These are phyloP conservation scores for Triplophysa siluroides DNA, from an alignment of 2,113 vertebrate genomes.

Conservation along the genomic window DNA sequence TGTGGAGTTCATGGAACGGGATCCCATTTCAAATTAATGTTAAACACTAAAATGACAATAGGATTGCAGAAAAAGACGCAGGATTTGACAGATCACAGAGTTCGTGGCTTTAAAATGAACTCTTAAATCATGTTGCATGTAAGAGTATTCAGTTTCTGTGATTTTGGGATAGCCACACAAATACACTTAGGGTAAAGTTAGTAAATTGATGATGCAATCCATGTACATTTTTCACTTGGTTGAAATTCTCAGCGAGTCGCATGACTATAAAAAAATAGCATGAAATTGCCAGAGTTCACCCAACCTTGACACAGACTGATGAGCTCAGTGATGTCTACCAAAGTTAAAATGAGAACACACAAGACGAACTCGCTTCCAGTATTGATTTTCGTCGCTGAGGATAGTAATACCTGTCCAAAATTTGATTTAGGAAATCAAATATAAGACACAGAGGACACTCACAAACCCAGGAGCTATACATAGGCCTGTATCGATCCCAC, in stretches of 20 bases:
- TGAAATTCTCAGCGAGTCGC: background rate
- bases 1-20: background rate
- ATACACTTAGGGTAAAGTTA: too few relatives aligned
- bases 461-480: conserved; percentile 1
- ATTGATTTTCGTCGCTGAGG: conserved; percentile 11
- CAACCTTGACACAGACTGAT: background rate
- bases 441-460: conserved; percentile 22
- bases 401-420: conserved; percentile 12
- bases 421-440: conserved; percentile 29
- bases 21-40: background rate
- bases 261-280: background rate
- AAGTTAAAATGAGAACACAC: conserved; percentile 17
- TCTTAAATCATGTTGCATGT: too few relatives aligned
- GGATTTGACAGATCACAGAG: too few relatives aligned
- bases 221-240: background rate
- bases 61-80: too few relatives aligned
- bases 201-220: background rate
- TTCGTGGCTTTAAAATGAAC: too few relatives aligned
- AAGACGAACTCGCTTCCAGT: background rate
- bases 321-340: background rate
- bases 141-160: too few relatives aligned
- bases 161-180: too few relatives aligned
- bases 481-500: conserved; percentile 7
- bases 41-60: too few relatives aligned
- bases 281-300: background rate